A percentile compares a stretch with the other conserved stretches of the same genome.
These are phyloP conservation scores for Bovichtus diacanthus DNA, from an alignment of 2,797 vertebrate species.

Conservation along the genomic window DNA sequence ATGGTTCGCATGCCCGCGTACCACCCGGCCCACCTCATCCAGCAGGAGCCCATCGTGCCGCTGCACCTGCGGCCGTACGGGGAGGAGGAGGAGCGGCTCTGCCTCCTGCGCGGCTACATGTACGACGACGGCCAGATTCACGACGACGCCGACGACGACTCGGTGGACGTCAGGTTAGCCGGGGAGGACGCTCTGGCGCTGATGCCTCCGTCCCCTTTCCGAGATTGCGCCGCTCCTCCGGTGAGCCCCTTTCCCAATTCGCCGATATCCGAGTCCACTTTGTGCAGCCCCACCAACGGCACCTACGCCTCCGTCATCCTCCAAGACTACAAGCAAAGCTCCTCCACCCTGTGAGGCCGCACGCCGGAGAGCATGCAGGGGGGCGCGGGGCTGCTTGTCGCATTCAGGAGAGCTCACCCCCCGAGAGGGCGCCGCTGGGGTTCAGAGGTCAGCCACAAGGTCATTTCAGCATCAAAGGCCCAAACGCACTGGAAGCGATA, in stretches of 20 bases:
- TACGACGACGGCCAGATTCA: conserved; percentile 90
- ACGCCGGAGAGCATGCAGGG: background rate
- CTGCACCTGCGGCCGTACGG: conserved; percentile 83
- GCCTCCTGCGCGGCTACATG: conserved; percentile 92
- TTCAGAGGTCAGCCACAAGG: too few relatives aligned
- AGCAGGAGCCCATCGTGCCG: conserved; percentile 84
- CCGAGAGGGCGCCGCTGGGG: too few relatives aligned
- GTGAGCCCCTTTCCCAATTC: conserved; percentile 90
- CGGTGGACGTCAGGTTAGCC: conserved; percentile 85
- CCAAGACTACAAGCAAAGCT: conserved; percentile 95
- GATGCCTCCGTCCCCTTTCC: conserved; percentile 95
- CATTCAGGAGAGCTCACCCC: too few relatives aligned
- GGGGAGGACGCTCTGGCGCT: conserved; percentile 90
- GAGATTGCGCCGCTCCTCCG: conserved; percentile 90
- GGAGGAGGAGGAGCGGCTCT: conserved; percentile 89
- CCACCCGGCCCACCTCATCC: conserved; percentile 81
- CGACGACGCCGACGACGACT: conserved; percentile 83
- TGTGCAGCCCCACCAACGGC: conserved; percentile 91
- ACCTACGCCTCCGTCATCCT: conserved; percentile 94
- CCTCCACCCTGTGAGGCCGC: conserved; percentile 92
- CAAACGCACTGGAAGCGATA: too few relatives aligned
- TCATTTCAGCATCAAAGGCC: too few relatives aligned
- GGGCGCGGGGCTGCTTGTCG: too few relatives aligned
- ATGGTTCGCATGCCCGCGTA: conserved; percentile 81
- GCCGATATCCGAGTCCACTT: conserved; percentile 93